These are phyloP conservation scores for Drosophila willistoni DNA, from an alignment of 1,140 invertebrate species.

Conservation along the genomic window DNA sequence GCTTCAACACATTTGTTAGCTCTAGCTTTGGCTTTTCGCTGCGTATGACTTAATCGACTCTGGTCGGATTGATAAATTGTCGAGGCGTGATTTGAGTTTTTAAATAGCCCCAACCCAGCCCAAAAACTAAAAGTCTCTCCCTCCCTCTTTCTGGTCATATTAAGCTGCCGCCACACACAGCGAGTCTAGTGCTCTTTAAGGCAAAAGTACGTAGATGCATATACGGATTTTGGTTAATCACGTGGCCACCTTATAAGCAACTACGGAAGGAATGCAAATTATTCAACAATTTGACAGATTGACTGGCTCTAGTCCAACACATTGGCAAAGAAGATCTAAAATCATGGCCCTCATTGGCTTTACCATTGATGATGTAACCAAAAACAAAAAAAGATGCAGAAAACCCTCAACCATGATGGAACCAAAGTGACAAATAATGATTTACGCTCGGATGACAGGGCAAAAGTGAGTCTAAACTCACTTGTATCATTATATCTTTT, in stretches of 20 bases:
- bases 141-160: slow-evolving; percentile 21
- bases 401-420: neutral
- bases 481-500: neutral
- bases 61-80: slow-evolving; percentile 51
- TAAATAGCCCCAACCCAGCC: slow-evolving; percentile 36
- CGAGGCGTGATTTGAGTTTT: slow-evolving; percentile 68
- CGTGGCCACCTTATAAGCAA: slow-evolving; percentile 2
- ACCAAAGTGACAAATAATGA: neutral
- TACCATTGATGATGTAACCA: neutral
- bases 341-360: neutral
- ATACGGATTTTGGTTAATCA: neutral
- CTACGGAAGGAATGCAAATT: neutral
- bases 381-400: neutral
- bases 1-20: neutral
- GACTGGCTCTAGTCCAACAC: neutral
- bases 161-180: slow-evolving; percentile 18
- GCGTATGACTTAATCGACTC: slow-evolving; percentile 64
- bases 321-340: neutral
- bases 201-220: neutral
- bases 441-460: slow-evolving; percentile 16
- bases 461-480: neutral
- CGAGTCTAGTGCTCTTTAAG: neutral
- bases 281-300: neutral
- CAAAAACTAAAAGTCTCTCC: slow-evolving; percentile 24
- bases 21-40: slow-evolving; percentile 22